A percentile compares a stretch with the other conserved stretches of the same genome.
These are phyloP conservation scores for Tupaia tana DNA, from an alignment of 2,113 vertebrate species.

Conservation along the genomic window DNA sequence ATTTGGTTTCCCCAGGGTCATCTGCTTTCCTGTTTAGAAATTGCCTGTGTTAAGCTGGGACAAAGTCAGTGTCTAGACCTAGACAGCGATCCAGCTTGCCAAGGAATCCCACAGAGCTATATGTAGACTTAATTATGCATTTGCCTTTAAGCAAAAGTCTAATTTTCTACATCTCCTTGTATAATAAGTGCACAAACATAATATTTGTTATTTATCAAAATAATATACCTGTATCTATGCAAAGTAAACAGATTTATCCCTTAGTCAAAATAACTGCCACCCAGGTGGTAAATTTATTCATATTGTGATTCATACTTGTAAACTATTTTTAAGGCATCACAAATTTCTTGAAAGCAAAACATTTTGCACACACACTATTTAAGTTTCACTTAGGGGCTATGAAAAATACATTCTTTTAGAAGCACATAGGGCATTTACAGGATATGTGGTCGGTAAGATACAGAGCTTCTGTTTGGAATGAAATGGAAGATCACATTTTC, in stretches of 20 bases:
- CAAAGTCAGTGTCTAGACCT: background rate
- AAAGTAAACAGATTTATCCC: conserved; percentile 60
- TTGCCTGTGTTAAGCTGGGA: background rate
- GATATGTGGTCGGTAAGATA: conserved; percentile 72
- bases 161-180: conserved; percentile 30
- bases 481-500: conserved; percentile 83
- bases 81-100: background rate
- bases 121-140: background rate
- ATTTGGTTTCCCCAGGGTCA: background rate
- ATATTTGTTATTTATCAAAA: conserved; percentile 29
- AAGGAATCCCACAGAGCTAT: background rate
- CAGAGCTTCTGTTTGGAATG: conserved; percentile 48
- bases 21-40: background rate
- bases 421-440: conserved; percentile 67
- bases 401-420: conserved; percentile 65
- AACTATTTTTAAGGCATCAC: conserved; percentile 56
- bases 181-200: background rate
- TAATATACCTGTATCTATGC: conserved; percentile 47
- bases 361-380: conserved; percentile 68
- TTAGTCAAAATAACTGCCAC: conserved; percentile 47
- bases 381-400: conserved; percentile 73
- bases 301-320: background rate
- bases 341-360: conserved; percentile 70
- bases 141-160: background rate
- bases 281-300: conserved; percentile 51